Evolutionary conservation across 2,113 vertebrate genomes (phyloP).

Genomic region (Orientallactaga bullata): DNA sequence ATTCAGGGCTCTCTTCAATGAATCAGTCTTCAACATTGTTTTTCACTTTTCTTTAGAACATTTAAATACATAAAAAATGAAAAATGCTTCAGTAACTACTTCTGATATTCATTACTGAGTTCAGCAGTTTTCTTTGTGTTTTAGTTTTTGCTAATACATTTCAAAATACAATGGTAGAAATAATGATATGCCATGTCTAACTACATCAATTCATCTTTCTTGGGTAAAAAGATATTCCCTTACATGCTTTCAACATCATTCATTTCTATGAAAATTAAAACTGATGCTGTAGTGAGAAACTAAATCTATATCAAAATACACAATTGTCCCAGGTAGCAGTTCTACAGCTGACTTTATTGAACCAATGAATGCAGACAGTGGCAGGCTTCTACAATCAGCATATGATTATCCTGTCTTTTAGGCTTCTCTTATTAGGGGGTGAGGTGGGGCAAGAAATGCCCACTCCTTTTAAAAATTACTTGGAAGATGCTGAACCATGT

Average conservation of each 20-base stretch:
- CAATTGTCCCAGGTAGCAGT: conserved; percentile 2
- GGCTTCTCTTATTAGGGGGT: neutral
- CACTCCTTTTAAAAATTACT: neutral
- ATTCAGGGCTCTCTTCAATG: neutral
- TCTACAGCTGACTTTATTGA: neutral
- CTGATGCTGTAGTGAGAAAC: neutral
- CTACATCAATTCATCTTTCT: neutral
- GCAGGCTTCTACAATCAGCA: neutral
- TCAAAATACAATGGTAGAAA: conserved; percentile 8
- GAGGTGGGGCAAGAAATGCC: neutral
- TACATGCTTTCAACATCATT: neutral
- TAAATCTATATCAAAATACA: neutral
- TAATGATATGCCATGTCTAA: neutral
- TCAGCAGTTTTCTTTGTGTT: neutral
- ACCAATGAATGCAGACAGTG: neutral
- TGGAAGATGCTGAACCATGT: neutral
- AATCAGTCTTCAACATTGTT: neutral
- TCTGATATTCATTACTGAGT: neutral
- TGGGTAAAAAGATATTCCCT: neutral
- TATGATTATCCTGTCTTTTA: neutral
- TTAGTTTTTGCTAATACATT: conserved; percentile 9
- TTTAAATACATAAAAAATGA: conserved; percentile 7
- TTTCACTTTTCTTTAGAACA: conserved; percentile 1
- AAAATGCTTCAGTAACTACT: neutral
- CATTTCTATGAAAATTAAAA: neutral